Base-by-base conservation (phyloP, 2,888 invertebrate genomes). In the Ophion ellenae region DNA sequence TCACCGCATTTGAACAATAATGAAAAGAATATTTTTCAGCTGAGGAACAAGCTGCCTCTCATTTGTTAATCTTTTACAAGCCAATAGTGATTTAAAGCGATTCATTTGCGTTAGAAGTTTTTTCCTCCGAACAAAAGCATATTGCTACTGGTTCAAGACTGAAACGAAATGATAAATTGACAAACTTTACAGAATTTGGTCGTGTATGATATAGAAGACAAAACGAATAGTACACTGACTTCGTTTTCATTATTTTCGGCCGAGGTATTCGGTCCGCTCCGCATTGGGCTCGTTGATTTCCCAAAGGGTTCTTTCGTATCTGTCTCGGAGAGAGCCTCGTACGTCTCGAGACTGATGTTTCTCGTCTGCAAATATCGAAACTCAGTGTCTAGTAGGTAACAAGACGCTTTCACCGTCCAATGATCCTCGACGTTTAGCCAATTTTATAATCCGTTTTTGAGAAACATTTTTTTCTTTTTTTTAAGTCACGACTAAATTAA, bases 221-320 rank as follows among this genome's bases (percentile, higher is more conserved):
- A 0, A 10, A 40, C 14, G n/a, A n/a, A 40, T 40, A 40, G 17
- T 36, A 67, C 61, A 53, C 70, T 74, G 73, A 84, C 59, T 63
- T 77, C 67, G 63, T 78, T 81, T 78, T 81, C 69, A 84, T 84
- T 81, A 81, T 63, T 77, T 84, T 84, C 77, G 66, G 77, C 73
- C 28, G 67, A 36, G 61, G 61, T 74, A 84, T 77, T 84, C 76
- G 77, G n/a, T 59, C 6, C 24, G 57, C 24, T 57, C 24, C 57
- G 57, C 32, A 28, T 20, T 11, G 71, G 66, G 71, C 47, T 81
- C 66, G 11, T 11, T 77, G 84, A 84, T 84, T 84, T 76, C 84
- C 84, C 84, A 81, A 59, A 66, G 79, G 84, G 57, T 80, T 47
- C 45, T 70, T 70, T 36, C 53, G 17, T 71, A 14, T 53, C 45